These are phyloP conservation scores for Epinotia ramella DNA, from an alignment of 2,888 invertebrate genomes.

Conservation along the genomic window DNA sequence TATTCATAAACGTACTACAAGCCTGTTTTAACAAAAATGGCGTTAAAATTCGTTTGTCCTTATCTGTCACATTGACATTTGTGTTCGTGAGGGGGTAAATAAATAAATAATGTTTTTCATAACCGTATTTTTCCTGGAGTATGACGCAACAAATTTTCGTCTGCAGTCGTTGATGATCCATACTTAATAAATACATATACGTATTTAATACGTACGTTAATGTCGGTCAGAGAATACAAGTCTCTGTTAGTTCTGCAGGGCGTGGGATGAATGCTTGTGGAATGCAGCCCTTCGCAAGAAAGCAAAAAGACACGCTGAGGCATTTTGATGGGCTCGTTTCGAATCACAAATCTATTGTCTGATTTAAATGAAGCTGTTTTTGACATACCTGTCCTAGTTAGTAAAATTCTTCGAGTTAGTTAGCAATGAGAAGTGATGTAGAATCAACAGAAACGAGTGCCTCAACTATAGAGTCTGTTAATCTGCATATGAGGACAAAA, in stretches of 20 bases:
- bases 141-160: too few species aligned
- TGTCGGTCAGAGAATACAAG: not conserved
- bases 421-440: too few species aligned
- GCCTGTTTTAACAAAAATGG: too few species aligned
- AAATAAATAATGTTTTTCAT: too few species aligned
- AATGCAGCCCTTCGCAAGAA: conserved; percentile 39
- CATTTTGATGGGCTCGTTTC: conserved; percentile 49
- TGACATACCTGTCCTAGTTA: not conserved
- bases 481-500: not conserved
- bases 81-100: too few species aligned
- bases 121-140: too few species aligned
- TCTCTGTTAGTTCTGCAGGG: conserved; percentile 38
- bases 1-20: too few species aligned
- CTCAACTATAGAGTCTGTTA: not conserved
- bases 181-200: too few species aligned
- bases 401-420: not conserved
- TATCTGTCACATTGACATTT: too few species aligned
- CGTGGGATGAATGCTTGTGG: conserved; percentile 49
- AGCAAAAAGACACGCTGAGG: conserved; percentile 43
- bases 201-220: not conserved
- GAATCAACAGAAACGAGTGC: not conserved
- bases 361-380: conserved; percentile 14
- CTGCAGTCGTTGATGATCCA: too few species aligned
- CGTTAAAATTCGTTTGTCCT: too few species aligned
- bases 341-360: conserved; percentile 23